Conservation (phyloP, 2,797 vertebrate genomes). For the Xerus rutilus region DNA sequence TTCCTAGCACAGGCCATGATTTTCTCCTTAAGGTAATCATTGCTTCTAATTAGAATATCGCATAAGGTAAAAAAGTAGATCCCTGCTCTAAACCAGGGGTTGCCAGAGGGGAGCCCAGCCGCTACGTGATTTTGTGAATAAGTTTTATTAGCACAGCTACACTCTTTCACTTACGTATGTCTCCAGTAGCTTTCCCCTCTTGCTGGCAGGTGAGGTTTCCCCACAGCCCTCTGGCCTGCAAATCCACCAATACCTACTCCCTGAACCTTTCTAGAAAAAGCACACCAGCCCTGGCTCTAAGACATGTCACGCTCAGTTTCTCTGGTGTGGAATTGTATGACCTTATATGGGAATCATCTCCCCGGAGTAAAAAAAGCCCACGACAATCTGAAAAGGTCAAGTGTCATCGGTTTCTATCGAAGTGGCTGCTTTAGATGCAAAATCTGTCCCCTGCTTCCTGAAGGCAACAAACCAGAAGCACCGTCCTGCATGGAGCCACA, state of each 20-base stretch:
- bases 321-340: background rate
- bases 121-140: too few species aligned
- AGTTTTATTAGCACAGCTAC: background rate
- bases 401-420: too few species aligned
- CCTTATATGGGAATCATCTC: background rate
- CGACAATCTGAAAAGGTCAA: too few species aligned
- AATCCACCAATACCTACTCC: too few species aligned
- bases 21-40: too few species aligned
- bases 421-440: background rate
- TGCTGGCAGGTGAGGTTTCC: too few species aligned
- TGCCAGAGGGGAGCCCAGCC: background rate
- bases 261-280: too few species aligned
- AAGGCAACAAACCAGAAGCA: background rate
- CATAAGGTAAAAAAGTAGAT: background rate
- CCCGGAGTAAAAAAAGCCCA: background rate
- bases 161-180: background rate
- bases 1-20: too few species aligned
- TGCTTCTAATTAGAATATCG: too few species aligned
- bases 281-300: background rate
- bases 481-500: accelerated
- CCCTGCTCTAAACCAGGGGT: background rate
- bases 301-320: background rate
- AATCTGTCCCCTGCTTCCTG: background rate
- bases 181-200: background rate
- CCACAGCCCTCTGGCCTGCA: too few species aligned